Percentiles rank a stretch among this genome's conserved stretches.
Conservation (phyloP, 2,113 vertebrate genomes). For the Addax nasomaculatus region DNA sequence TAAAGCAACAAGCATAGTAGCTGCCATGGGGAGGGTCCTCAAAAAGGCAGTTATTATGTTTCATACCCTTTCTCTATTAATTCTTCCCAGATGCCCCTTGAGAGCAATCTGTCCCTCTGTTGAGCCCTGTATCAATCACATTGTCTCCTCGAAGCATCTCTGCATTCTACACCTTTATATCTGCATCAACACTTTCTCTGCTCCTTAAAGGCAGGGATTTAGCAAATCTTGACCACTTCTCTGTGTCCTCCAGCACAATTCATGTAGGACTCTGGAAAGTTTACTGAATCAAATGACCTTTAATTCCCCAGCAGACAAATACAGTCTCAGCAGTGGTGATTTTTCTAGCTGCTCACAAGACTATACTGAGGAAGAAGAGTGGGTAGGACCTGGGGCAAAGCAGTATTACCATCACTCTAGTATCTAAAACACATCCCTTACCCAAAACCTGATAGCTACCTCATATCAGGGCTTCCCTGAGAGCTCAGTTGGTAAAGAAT, state of each 20-base stretch:
- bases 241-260: neutral
- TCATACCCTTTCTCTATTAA: neutral
- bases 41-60: neutral
- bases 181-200: neutral
- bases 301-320: neutral
- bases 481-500: neutral
- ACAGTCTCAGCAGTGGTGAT: neutral
- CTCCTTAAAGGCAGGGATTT: neutral
- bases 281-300: neutral
- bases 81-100: neutral
- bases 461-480: neutral
- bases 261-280: neutral
- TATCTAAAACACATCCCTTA: neutral
- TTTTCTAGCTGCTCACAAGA: neutral
- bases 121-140: neutral
- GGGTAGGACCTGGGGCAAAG: neutral
- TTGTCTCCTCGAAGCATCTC: neutral
- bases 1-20: neutral
- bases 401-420: neutral
- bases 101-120: neutral
- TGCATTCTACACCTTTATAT: neutral
- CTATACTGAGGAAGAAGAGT: neutral
- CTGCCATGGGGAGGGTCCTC: neutral
- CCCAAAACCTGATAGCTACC: neutral
- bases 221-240: neutral